phyloP scores from a whole-genome alignment of 2,113 vertebrate genomes.

The Siphamia tubifer region DNA sequence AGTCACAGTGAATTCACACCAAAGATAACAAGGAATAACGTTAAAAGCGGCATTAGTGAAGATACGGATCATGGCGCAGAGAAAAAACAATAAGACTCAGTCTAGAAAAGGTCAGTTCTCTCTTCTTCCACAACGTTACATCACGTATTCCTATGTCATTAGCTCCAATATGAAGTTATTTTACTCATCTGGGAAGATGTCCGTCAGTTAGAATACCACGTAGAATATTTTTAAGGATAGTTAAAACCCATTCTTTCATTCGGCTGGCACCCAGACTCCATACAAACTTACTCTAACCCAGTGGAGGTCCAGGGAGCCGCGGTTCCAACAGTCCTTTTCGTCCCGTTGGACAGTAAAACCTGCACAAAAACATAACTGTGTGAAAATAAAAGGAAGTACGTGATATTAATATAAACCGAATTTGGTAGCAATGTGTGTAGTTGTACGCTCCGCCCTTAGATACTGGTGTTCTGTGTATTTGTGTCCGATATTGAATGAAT shows the following conservation, averaged over 20 bases:
- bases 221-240: rapidly evolving
- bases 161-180: neutral
- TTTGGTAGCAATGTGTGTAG: too few relatives aligned
- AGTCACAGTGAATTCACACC: too few relatives aligned
- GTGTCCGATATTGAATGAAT: too few relatives aligned
- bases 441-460: too few relatives aligned
- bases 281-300: too few relatives aligned
- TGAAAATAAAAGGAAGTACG: rapidly evolving
- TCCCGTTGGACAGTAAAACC: neutral
- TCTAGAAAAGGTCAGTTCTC: conserved; percentile 55
- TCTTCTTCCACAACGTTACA: neutral
- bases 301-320: too few relatives aligned
- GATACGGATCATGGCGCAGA: conserved; percentile 47
- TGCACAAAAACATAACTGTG: neutral
- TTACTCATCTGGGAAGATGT: rapidly evolving
- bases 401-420: neutral
- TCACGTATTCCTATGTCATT: neutral
- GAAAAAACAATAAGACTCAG: conserved; percentile 34
- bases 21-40: too few relatives aligned
- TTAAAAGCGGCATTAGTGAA: too few relatives aligned
- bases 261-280: neutral
- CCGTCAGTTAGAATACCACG: rapidly evolving
- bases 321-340: neutral
- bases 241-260: neutral
- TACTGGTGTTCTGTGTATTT: too few relatives aligned